phyloP scores from a whole-genome alignment of 64 coral and sea anemone species.

The Orbicella faveolata region DNA sequence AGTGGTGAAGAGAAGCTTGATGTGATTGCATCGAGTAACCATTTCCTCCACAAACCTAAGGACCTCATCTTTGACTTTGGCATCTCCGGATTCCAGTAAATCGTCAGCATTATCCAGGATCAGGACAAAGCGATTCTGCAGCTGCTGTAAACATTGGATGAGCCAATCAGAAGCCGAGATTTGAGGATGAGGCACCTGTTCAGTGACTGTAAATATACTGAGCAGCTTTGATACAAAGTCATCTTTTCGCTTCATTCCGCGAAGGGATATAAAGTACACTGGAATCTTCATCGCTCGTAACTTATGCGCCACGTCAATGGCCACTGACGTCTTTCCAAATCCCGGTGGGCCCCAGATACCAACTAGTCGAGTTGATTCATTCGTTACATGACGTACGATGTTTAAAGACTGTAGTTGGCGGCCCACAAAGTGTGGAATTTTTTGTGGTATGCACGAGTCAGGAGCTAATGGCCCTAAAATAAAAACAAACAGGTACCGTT shows the following conservation, averaged over 20 bases:
- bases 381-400: no score
- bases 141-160: background rate
- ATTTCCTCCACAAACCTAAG: background rate
- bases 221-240: slow-evolving; percentile 6
- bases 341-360: slow-evolving; percentile 12
- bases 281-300: background rate
- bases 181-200: background rate
- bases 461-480: no score
- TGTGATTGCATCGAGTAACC: background rate
- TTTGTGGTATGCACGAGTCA: no score
- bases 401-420: no score
- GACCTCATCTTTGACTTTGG: background rate
- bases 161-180: background rate
- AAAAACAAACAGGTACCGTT: no score
- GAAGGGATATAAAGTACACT: slow-evolving; percentile 16
- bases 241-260: background rate
- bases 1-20: slow-evolving; percentile 6
- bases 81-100: background rate
- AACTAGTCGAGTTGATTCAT: slow-evolving; percentile 5
- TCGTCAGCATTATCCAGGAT: slow-evolving; percentile 10
- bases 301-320: background rate
- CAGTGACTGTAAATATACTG: background rate
- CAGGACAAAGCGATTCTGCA: background rate
- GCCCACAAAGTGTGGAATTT: no score
- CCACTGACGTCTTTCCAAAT: slow-evolving; percentile 29